These are phyloP conservation scores for Cheumatopsyche charites DNA, from an alignment of 1,140 invertebrate genomes.

Conservation along the genomic window DNA sequence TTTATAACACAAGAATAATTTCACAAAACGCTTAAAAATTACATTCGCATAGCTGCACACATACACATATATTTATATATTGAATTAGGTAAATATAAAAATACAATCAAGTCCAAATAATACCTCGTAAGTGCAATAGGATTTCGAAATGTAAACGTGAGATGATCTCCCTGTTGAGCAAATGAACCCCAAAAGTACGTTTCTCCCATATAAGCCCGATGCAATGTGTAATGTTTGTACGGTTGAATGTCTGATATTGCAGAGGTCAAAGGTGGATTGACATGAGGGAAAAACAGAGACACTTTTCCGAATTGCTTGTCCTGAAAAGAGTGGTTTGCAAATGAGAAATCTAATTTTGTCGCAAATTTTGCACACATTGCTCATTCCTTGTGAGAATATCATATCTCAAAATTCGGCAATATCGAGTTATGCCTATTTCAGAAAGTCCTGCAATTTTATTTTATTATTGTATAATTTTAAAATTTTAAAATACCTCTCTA, in stretches of 20 bases:
- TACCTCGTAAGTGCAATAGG: constrained; percentile 80
- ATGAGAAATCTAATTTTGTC: too few species aligned
- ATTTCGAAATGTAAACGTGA: constrained; percentile 81
- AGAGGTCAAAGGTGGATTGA: constrained; percentile 79
- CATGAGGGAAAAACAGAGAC: constrained; percentile 79
- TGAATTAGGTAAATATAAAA: neutral
- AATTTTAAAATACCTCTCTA: too few species aligned
- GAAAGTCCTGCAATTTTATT: too few species aligned
- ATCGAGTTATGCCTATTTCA: too few species aligned
- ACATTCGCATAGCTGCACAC: constrained; percentile 7
- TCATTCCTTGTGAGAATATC: too few species aligned
- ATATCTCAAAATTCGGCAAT: too few species aligned
- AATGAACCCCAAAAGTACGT: constrained; percentile 92
- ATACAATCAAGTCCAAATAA: constrained; percentile 40
- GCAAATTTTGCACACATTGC: too few species aligned
- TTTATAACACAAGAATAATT: constrained; percentile 7
- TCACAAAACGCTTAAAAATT: too few species aligned
- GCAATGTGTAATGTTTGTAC: constrained; percentile 83
- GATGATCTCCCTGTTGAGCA: constrained; percentile 81
- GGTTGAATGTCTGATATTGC: constrained; percentile 80
- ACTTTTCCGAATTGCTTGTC: constrained; percentile 93
- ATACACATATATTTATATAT: neutral
- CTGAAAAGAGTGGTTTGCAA: constrained; percentile 63
- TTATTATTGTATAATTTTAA: too few species aligned
- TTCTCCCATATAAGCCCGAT: constrained; percentile 85